phyloP scores from a whole-genome alignment of 92 coral and sea anemone species.

The Palythoa heliodiscus region DNA sequence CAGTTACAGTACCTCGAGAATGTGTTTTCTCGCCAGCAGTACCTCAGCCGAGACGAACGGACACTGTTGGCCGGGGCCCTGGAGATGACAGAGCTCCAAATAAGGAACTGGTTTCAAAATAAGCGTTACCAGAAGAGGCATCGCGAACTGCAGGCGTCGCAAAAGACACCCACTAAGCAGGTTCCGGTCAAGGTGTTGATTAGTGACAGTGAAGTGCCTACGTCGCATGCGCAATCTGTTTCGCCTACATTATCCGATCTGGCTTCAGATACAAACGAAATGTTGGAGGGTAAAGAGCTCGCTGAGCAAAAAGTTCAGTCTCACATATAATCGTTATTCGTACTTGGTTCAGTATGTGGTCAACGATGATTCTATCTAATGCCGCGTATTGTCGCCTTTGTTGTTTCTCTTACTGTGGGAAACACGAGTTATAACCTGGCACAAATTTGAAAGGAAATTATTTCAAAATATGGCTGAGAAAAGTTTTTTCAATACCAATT shows the following conservation, averaged over 20 bases:
- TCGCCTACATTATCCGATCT: slow-evolving; percentile 16
- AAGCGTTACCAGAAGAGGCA: slow-evolving; percentile 81
- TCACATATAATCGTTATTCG: not conserved
- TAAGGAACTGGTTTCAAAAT: slow-evolving; percentile 91
- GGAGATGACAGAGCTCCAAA: slow-evolving; percentile 93
- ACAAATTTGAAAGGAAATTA: not conserved
- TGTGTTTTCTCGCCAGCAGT: slow-evolving; percentile 86
- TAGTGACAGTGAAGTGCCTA: slow-evolving; percentile 27
- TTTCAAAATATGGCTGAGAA: not conserved
- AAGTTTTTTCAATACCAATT: not conserved
- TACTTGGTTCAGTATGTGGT: not conserved
- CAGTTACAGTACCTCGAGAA: slow-evolving; percentile 85
- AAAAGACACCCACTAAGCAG: slow-evolving; percentile 52
- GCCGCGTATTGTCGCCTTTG: not conserved
- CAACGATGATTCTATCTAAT: not conserved
- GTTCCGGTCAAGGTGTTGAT: slow-evolving; percentile 84
- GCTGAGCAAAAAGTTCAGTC: not conserved
- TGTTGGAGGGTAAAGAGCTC: not conserved
- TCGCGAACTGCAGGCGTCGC: slow-evolving; percentile 61
- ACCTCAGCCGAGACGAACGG: slow-evolving; percentile 88
- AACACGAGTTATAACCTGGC: not conserved
- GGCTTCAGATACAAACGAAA: not conserved
- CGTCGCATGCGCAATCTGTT: not conserved
- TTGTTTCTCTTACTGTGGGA: not conserved
- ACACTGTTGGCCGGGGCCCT: slow-evolving; percentile 81